A percentile compares a stretch with the other conserved stretches of the same genome.
phyloP scores from a whole-genome alignment of 2,888 invertebrate genomes.

The Dysmachus trigonus region DNA sequence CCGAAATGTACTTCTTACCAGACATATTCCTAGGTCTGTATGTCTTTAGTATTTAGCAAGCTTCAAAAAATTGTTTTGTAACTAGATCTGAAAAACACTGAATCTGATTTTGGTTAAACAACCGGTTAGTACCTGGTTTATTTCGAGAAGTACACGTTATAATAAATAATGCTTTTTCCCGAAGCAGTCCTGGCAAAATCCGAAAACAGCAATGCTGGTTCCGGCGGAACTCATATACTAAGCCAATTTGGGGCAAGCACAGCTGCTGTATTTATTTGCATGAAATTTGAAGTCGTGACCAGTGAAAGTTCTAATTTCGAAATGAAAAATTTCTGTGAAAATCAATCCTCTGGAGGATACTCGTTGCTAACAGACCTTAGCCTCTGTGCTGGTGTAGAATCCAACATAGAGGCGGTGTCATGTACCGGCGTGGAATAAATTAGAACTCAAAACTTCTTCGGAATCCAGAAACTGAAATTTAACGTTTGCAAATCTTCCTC shows the following conservation, averaged over 20 bases:
- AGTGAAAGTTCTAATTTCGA: conserved; percentile 6
- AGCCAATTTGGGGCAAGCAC: conserved; percentile 12
- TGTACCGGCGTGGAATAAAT: conserved; percentile 41
- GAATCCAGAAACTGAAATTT: conserved; percentile 27
- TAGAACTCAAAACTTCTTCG: conserved; percentile 37
- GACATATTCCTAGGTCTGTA: neutral
- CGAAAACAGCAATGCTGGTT: neutral
- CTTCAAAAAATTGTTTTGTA: neutral
- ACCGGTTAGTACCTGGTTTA: neutral
- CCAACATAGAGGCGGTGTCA: conserved; percentile 20
- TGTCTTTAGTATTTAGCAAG: neutral
- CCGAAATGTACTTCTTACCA: neutral
- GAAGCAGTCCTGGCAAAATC: neutral
- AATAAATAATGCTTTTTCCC: neutral
- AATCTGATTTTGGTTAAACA: neutral
- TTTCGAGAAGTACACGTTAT: neutral
- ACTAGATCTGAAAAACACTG: neutral
- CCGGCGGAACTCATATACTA: conserved; percentile 14
- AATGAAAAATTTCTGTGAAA: conserved; percentile 30
- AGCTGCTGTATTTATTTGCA: conserved; percentile 35
- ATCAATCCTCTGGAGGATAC: conserved; percentile 19
- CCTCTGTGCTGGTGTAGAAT: neutral
- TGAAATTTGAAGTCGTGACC: conserved; percentile 34
- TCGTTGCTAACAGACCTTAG: neutral
- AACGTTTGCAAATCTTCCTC: conserved; percentile 24